phyloP scores from a whole-genome alignment of 2,113 vertebrate genomes.

The Dicaeum eximium region DNA sequence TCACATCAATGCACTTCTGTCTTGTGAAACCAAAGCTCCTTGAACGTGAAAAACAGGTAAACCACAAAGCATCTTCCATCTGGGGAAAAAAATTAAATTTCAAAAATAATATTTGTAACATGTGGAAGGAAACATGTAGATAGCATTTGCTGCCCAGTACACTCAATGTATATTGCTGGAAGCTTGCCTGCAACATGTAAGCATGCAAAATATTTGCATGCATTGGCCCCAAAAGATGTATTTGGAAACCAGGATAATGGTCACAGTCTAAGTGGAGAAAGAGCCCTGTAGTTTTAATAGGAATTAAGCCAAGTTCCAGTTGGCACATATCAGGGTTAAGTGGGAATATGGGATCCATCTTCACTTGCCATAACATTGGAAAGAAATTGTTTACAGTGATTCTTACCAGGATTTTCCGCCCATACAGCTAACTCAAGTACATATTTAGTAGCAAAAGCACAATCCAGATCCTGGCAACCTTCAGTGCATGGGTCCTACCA shows the following conservation, averaged over 20 bases:
- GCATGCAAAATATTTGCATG: not conserved
- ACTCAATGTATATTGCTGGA: not conserved
- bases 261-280: not conserved
- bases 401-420: not conserved
- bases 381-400: not conserved
- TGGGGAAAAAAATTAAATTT: not conserved
- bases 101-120: not conserved
- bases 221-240: not conserved
- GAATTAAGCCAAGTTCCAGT: not conserved
- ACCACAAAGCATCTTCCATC: not conserved
- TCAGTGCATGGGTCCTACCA: not conserved
- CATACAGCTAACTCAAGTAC: not conserved
- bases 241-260: not conserved
- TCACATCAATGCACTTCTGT: not conserved
- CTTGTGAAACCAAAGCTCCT: not conserved
- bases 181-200: not conserved
- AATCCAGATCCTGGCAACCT: not conserved
- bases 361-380: not conserved
- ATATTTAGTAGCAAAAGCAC: not conserved
- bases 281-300: not conserved
- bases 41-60: not conserved
- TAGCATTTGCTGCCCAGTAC: not conserved
- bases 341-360: not conserved
- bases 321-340: not conserved
- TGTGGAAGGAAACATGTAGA: not conserved